These are phyloP conservation scores for Cherax destructor DNA, from an alignment of 1,140 invertebrate species.

Conservation along the genomic window DNA sequence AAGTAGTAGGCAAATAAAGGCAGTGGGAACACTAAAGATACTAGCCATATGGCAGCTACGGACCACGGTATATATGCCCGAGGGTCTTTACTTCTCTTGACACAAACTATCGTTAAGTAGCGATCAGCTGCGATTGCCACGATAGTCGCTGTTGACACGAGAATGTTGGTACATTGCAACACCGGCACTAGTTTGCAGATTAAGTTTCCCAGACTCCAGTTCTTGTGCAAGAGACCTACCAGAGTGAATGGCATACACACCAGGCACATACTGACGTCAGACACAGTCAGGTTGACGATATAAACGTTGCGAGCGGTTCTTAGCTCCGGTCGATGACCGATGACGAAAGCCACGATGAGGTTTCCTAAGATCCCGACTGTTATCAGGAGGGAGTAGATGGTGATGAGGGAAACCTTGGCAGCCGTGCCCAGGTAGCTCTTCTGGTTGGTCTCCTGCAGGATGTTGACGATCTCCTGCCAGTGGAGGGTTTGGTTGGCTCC, in stretches of 20 bases:
- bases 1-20: slow-evolving; percentile 77
- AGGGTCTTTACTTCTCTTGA: slow-evolving; percentile 25
- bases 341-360: slow-evolving; percentile 75
- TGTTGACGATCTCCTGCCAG: slow-evolving; percentile 14
- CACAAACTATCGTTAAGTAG: slow-evolving; percentile 78
- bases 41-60: slow-evolving; percentile 78
- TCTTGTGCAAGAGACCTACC: slow-evolving; percentile 74
- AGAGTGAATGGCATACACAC: slow-evolving; percentile 81
- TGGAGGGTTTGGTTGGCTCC: not conserved
- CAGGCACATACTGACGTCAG: slow-evolving; percentile 79
- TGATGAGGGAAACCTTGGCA: slow-evolving; percentile 72
- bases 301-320: slow-evolving; percentile 80
- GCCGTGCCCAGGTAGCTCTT: slow-evolving; percentile 46
- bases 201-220: slow-evolving; percentile 75
- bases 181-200: slow-evolving; percentile 80
- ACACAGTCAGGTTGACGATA: slow-evolving; percentile 80
- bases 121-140: slow-evolving; percentile 80
- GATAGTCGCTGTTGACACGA: slow-evolving; percentile 80
- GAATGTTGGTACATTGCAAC: slow-evolving; percentile 80
- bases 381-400: slow-evolving; percentile 75
- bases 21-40: slow-evolving; percentile 75
- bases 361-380: slow-evolving; percentile 75
- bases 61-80: slow-evolving; percentile 76
- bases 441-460: slow-evolving; percentile 43
- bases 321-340: slow-evolving; percentile 75